These are phyloP conservation scores for Apteryx mantelli DNA, from an alignment of 2,113 vertebrate species.

Conservation along the genomic window DNA sequence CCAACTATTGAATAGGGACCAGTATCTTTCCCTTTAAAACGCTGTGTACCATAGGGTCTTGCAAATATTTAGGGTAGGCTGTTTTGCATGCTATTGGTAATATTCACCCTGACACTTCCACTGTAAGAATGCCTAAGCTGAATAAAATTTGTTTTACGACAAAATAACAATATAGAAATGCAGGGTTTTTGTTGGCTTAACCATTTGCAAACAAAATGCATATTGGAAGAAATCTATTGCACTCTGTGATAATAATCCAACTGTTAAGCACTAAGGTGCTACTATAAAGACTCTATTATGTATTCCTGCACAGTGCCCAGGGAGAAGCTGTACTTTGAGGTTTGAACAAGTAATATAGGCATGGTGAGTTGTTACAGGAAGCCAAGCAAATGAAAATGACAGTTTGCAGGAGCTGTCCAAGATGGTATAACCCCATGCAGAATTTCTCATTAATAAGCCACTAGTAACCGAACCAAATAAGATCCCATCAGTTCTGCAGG, in stretches of 20 bases:
- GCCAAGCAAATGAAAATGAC: conserved; percentile 65
- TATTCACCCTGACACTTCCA: background rate
- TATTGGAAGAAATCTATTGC: background rate
- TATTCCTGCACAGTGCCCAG: conserved; percentile 45
- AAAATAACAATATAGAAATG: background rate
- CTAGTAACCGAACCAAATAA: conserved; percentile 31
- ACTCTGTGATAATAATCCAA: background rate
- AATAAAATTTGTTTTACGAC: background rate
- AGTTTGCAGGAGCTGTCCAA: conserved; percentile 73
- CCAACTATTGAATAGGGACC: background rate
- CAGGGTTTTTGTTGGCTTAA: background rate
- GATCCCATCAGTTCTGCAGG: conserved; percentile 36
- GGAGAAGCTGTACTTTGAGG: conserved; percentile 54
- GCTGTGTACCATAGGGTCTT: background rate
- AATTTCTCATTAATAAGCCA: conserved; percentile 57
- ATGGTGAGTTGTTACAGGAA: conserved; percentile 59
- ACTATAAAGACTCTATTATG: conserved; percentile 56
- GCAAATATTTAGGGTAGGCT: background rate
- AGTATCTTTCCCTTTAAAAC: background rate
- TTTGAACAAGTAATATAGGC: conserved; percentile 68
- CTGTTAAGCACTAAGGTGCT: background rate
- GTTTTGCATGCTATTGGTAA: background rate
- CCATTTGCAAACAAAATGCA: background rate
- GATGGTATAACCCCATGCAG: conserved; percentile 46
- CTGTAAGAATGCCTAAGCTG: background rate